phyloP scores from a whole-genome alignment of 1,140 invertebrate species.

The Dreissena rostriformis region DNA sequence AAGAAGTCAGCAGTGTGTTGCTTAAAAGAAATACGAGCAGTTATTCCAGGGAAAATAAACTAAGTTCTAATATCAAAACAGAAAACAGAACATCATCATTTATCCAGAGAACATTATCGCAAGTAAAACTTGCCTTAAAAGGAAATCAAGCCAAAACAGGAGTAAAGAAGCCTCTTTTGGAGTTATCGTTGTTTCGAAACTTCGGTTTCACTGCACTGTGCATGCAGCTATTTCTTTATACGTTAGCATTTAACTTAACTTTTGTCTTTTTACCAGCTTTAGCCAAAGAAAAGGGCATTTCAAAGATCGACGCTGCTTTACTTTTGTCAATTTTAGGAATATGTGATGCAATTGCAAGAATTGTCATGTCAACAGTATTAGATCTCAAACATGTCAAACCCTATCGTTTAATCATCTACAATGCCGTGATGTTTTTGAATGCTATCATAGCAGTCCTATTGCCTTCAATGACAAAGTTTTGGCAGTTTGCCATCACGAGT shows the following conservation, averaged over 20 bases:
- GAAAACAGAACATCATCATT: slow-evolving; percentile 19
- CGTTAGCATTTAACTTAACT: slow-evolving; percentile 67
- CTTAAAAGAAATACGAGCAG: no score
- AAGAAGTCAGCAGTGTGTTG: no score
- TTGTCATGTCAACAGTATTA: slow-evolving; percentile 64
- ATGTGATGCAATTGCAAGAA: slow-evolving; percentile 66
- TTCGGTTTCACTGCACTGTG: slow-evolving; percentile 68
- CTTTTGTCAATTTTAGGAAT: slow-evolving; percentile 68
- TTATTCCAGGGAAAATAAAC: neutral
- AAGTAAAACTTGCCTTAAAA: slow-evolving; percentile 25
- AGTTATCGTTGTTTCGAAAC: slow-evolving; percentile 69
- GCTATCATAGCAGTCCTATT: slow-evolving; percentile 61
- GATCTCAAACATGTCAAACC: slow-evolving; percentile 65
- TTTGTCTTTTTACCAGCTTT: slow-evolving; percentile 74
- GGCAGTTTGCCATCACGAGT: slow-evolving; percentile 57
- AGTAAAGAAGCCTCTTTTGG: slow-evolving; percentile 43
- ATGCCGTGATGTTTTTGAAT: slow-evolving; percentile 65
- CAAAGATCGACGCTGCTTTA: slow-evolving; percentile 61
- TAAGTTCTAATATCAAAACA: slow-evolving; percentile 33
- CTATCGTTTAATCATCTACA: slow-evolving; percentile 68
- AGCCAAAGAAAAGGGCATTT: slow-evolving; percentile 64
- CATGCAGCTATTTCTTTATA: slow-evolving; percentile 69
- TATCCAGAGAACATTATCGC: slow-evolving; percentile 15
- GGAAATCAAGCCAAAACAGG: slow-evolving; percentile 4
- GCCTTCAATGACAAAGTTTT: slow-evolving; percentile 59